Percentiles rank a stretch among this genome's conserved stretches.
Conservation (phyloP, 2,888 invertebrate genomes). For the Lithosia quadra region DNA sequence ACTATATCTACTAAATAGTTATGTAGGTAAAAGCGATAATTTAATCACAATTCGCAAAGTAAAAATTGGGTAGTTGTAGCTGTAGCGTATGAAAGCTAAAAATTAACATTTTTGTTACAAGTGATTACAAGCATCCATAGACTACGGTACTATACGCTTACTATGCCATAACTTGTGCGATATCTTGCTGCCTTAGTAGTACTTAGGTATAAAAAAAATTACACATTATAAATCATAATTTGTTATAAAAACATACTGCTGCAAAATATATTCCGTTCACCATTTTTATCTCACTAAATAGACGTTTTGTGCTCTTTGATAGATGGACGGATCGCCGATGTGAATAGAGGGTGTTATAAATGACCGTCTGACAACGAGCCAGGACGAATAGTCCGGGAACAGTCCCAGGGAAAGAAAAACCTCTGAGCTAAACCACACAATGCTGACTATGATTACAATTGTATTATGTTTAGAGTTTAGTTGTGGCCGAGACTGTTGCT, state of each 20-base stretch:
- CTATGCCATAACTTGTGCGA: not conserved
- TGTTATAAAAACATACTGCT: not conserved
- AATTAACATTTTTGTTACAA: no score
- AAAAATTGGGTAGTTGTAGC: no score
- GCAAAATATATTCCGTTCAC: slow-evolving; percentile 16
- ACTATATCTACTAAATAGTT: no score
- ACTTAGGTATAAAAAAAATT: not conserved
- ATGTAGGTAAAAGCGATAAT: no score
- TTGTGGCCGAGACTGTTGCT: slow-evolving; percentile 30
- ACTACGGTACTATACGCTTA: no score
- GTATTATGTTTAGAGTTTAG: slow-evolving; percentile 39
- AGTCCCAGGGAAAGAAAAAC: slow-evolving; percentile 51
- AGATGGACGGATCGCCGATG: slow-evolving; percentile 64
- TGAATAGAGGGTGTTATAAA: slow-evolving; percentile 67
- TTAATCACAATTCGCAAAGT: no score
- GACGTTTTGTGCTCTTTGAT: slow-evolving; percentile 51
- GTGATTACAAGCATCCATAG: no score
- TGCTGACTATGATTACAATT: slow-evolving; percentile 42
- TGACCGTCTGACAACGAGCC: slow-evolving; percentile 56
- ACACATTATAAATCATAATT: not conserved
- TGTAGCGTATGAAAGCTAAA: no score
- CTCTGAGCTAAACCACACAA: slow-evolving; percentile 35
- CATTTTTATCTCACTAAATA: slow-evolving; percentile 32
- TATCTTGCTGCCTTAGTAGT: not conserved
- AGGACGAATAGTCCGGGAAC: slow-evolving; percentile 41